Conservation (phyloP, 2,113 vertebrate genomes). For the Polyodon spathula region DNA sequence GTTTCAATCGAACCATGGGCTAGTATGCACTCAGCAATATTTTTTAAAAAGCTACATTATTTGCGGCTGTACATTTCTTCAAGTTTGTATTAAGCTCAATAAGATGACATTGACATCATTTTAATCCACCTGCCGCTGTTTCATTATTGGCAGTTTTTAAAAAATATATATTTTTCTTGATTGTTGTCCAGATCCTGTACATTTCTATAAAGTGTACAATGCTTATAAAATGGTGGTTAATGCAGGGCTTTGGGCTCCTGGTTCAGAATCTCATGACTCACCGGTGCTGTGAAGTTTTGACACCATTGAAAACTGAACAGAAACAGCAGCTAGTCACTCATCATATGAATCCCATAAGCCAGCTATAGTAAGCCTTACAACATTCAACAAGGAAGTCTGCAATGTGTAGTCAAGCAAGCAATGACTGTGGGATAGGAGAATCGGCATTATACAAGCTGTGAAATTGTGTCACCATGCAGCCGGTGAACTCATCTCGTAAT, state of each 20-base stretch:
- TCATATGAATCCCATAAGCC: neutral
- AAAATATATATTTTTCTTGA: no score
- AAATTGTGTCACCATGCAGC: slow-evolving; percentile 10
- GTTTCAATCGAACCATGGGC: neutral
- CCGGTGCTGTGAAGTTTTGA: slow-evolving; percentile 1
- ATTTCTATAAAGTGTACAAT: no score
- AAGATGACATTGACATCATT: no score
- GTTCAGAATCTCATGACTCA: neutral
- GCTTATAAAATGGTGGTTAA: no score
- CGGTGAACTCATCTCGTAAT: slow-evolving; percentile 1
- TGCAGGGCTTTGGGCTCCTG: slow-evolving; percentile 9
- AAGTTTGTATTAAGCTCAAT: no score
- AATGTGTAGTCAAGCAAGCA: slow-evolving; percentile 15
- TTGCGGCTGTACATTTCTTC: no score
- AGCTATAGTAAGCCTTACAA: neutral
- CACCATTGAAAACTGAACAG: neutral
- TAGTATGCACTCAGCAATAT: no score
- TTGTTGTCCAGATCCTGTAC: no score
- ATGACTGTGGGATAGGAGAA: slow-evolving; percentile 2
- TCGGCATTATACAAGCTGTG: slow-evolving; percentile 1
- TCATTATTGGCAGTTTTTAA: no score
- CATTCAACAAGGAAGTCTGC: slow-evolving; percentile 15
- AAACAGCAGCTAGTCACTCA: slow-evolving; percentile 3
- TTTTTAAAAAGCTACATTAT: no score
- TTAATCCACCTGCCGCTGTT: no score